phyloP scores from a whole-genome alignment of 2,888 invertebrate genomes.

The Pherbina coryleti region DNA sequence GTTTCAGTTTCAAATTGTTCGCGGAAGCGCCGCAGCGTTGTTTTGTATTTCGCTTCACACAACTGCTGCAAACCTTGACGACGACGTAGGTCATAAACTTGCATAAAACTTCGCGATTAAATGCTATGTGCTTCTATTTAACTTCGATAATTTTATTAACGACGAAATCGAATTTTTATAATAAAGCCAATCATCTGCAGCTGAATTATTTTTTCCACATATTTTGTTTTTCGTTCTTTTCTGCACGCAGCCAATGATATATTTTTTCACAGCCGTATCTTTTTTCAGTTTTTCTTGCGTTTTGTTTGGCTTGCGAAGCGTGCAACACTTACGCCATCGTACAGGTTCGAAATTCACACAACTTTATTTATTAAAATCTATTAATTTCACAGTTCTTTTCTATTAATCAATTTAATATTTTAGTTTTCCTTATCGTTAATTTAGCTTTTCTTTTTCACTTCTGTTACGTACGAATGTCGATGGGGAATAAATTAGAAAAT shows the following conservation, averaged over 20 bases:
- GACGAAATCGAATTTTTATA: not conserved
- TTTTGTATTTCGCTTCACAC: not conserved
- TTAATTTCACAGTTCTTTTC: not conserved
- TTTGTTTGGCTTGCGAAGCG: not conserved
- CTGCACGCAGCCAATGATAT: not conserved
- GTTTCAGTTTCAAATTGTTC: conserved; percentile 7
- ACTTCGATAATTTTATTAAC: not conserved
- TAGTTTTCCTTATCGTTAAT: not conserved
- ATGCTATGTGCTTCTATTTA: not conserved
- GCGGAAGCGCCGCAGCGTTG: not conserved
- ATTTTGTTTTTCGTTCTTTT: not conserved
- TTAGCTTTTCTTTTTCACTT: not conserved
- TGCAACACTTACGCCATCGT: not conserved
- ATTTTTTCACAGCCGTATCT: conserved; percentile 10
- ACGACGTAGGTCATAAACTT: not conserved
- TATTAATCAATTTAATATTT: conserved; percentile 20
- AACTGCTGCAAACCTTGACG: not conserved
- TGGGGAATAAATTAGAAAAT: not conserved
- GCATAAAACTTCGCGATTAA: not conserved
- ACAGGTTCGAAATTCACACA: not conserved
- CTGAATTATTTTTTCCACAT: not conserved
- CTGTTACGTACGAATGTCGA: not conserved
- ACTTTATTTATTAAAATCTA: conserved; percentile 18
- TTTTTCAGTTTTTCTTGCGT: not conserved
- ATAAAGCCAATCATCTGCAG: not conserved